Evolutionary conservation across 2,888 invertebrate genomes (phyloP), one percentile per base, ranked within the genome.

Genomic region (Chymomyza procnemis): DNA sequence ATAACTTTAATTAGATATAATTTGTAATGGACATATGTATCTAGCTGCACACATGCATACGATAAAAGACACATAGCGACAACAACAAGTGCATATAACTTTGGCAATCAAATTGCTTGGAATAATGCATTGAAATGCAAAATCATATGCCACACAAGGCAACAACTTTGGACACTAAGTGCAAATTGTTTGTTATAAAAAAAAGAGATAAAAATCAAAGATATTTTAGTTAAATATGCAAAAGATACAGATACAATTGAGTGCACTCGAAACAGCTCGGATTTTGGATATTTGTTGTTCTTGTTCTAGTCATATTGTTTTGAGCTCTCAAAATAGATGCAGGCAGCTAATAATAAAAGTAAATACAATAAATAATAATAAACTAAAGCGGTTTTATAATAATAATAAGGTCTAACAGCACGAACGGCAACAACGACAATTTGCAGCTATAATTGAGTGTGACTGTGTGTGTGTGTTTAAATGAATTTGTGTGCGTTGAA

Each of bases 311-410:
- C 34, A 12, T 41, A 41, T 41, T 41, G 34, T 41, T 41, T 41
- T 41, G 34, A 41, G 34, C 34, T 41, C 34, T 41, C 78, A 59
- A 72, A 86, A 81, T 87, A 86, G 83, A 73, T 60, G 66, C 85
- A 54, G 18, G 19, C 68, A 69, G 79, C 87, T 87, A 82, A 82
- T 82, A 87, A 87, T 82, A 82, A 73, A 77, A 85, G 77, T 68
- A 85, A 79, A 87, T 80, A 66, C 57, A 85, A 87, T 82, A 87
- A 82, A 82, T 87, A 82, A 86, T 80, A 87, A 82, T 82, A 87
- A 81, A 81, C 85, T 78, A 86, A 84, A 30, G 54, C 54, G 54
- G 34, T 54, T 54, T 30, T 30, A 56, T 21, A 56, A 56, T 26
- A 56, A 81, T 87, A 82, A 77, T 73, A 62, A 67, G 69, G 56